Conservation (phyloP, 2,113 vertebrate genomes). For the Rhinoderma darwinii region DNA sequence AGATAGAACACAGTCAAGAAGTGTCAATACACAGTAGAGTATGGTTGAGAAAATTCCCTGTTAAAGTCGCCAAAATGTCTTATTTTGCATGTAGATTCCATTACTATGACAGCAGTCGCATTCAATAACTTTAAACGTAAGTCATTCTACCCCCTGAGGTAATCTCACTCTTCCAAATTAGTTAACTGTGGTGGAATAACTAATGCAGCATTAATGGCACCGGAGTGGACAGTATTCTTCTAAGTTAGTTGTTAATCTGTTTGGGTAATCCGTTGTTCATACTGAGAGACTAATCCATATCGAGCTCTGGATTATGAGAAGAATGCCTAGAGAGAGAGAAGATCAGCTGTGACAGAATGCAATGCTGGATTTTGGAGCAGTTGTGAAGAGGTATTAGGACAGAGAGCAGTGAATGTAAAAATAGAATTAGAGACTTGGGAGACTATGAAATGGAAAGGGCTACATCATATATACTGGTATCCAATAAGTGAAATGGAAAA, state of each 20-base stretch:
- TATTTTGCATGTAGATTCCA: slow-evolving; percentile 34
- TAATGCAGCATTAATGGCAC: slow-evolving; percentile 57
- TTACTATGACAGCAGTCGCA: slow-evolving; percentile 39
- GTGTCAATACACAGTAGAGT: neutral
- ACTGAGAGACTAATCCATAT: slow-evolving; percentile 60
- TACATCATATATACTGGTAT: neutral
- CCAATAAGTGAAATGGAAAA: neutral
- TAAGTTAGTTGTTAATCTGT: slow-evolving; percentile 59
- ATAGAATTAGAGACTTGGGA: slow-evolving; percentile 36
- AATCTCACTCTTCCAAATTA: slow-evolving; percentile 58
- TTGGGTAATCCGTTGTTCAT: slow-evolving; percentile 60
- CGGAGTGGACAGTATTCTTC: slow-evolving; percentile 58
- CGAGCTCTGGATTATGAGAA: slow-evolving; percentile 54
- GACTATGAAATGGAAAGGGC: neutral
- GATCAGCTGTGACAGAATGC: slow-evolving; percentile 54
- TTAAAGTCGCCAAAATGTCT: neutral
- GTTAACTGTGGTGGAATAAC: slow-evolving; percentile 58
- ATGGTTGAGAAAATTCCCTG: neutral
- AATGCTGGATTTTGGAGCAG: slow-evolving; percentile 50
- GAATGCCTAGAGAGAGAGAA: slow-evolving; percentile 54
- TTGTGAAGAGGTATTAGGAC: slow-evolving; percentile 53
- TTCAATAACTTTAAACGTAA: slow-evolving; percentile 53
- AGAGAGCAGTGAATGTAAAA: slow-evolving; percentile 33
- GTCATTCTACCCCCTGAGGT: slow-evolving; percentile 53
- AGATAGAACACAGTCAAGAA: neutral